Evolutionary conservation across 1,140 invertebrate species (phyloP).

Genomic region (Calosoma granatense): DNA sequence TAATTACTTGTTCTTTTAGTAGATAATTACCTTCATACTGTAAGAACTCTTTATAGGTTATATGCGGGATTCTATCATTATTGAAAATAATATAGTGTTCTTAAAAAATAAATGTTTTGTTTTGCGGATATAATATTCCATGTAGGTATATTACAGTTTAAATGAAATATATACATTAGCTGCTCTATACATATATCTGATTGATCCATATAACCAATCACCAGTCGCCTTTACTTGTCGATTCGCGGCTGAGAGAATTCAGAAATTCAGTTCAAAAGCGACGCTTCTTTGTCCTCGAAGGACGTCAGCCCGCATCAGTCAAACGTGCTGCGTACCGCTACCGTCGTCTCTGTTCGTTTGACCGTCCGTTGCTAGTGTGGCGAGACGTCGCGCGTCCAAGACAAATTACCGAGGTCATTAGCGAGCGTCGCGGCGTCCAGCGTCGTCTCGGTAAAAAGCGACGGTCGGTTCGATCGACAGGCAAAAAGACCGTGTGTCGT

Average conservation of each 20-base stretch:
- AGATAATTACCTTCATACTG: not conserved
- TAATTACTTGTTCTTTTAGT: constrained; percentile 2
- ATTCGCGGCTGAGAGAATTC: too few species aligned
- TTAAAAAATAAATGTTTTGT: too few species aligned
- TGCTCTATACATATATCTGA: too few species aligned
- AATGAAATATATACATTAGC: too few species aligned
- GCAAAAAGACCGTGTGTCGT: too few species aligned
- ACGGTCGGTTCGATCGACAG: not conserved
- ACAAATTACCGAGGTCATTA: constrained; percentile 7
- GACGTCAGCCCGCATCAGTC: not conserved
- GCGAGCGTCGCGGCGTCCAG: not conserved
- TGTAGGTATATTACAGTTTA: not conserved
- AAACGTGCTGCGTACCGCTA: not conserved
- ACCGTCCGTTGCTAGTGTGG: not conserved
- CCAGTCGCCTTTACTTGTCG: too few species aligned
- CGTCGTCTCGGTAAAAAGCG: not conserved
- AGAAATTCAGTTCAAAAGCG: too few species aligned
- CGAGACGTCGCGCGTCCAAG: constrained; percentile 1
- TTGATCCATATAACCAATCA: too few species aligned
- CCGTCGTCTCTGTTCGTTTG: not conserved
- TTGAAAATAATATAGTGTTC: too few species aligned
- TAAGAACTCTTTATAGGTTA: not conserved
- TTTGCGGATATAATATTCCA: not conserved
- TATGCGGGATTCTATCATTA: not conserved
- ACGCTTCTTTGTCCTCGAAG: not conserved